A percentile compares a stretch with the other conserved stretches of the same genome.
phyloP scores from a whole-genome alignment of 1,140 invertebrate species.

The Hesperophylax magnus region DNA sequence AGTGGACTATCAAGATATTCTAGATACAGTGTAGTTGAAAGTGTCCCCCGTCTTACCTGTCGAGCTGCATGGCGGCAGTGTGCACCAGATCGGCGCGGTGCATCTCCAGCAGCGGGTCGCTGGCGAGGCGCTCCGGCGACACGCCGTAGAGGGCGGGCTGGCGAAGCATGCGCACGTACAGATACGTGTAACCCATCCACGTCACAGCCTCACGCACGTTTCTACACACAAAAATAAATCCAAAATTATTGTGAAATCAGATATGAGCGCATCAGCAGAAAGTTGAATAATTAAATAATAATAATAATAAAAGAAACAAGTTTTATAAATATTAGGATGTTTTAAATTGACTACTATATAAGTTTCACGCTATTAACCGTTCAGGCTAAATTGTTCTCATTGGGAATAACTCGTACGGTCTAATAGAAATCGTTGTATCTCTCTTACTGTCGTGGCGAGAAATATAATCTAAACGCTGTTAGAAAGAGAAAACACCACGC shows the following conservation, averaged over 20 bases:
- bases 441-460: too few relatives aligned
- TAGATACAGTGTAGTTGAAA: background rate
- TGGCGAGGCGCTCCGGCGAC: conserved; percentile 82
- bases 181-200: conserved; percentile 90
- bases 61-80: conserved; percentile 92
- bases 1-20: too few relatives aligned
- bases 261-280: too few relatives aligned
- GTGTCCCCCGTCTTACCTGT: conserved; percentile 68
- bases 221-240: conserved; percentile 5
- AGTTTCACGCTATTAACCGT: too few relatives aligned
- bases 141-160: conserved; percentile 93
- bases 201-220: conserved; percentile 55
- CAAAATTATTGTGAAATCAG: too few relatives aligned
- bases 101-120: conserved; percentile 89
- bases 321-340: background rate
- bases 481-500: too few relatives aligned
- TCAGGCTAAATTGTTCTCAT: too few relatives aligned
- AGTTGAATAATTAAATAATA: too few relatives aligned
- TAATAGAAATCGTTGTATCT: too few relatives aligned
- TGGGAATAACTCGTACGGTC: too few relatives aligned
- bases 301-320: too few relatives aligned
- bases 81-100: conserved; percentile 97
- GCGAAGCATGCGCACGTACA: conserved; percentile 93
- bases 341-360: background rate
- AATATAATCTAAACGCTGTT: too few relatives aligned